Base-by-base conservation (phyloP, 2,888 invertebrate species). In the Orchesella flavescens region DNA sequence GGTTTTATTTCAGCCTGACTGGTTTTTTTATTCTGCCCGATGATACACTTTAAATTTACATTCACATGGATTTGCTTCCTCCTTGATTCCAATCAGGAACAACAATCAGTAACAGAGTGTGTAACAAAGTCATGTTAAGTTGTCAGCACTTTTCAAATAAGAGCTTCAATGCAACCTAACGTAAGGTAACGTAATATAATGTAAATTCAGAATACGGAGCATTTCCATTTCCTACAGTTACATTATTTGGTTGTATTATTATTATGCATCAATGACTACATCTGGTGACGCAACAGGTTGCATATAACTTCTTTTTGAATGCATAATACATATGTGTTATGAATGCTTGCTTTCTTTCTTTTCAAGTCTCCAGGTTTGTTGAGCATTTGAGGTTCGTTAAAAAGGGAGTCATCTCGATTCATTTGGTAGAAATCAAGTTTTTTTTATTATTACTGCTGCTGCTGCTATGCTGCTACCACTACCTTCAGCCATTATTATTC, bases 121-220 rank as follows among this genome's bases (percentile, higher is more conserved):
- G 75, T 74, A 66, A 66, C 57, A 75, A 68, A 74, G 74, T 81
- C 81, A 81, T 81, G 81, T 81, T 73, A 81, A 74, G 49, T 75
- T 81, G 81, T 81, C 81, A 81, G 81, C 81, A 81, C 81, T 81
- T 81, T 81, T 81, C 81, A 74, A 74, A 69, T 74, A 69, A 57
- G 66, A 68, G 34, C 57, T 49, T 19, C 63, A 12, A 44, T 44
- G 44, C 44, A 44, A 44, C 12, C 7, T 12, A 44, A 44, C 44
- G 65, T 43, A 5, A 63, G n/a, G n/a, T n/a, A n/a, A n/a, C n/a
- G n/a, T n/a, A n/a, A n/a, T n/a, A n/a, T n/a, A n/a, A n/a, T n/a
- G n/a, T n/a, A n/a, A n/a, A n/a, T n/a, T n/a, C n/a, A n/a, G n/a
- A n/a, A n/a, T n/a, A n/a, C n/a, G n/a, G n/a, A n/a, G n/a, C n/a